Percentiles rank a stretch among this genome's conserved stretches.
Conservation (phyloP, 2,797 vertebrate genomes). For the Sparus aurata region DNA sequence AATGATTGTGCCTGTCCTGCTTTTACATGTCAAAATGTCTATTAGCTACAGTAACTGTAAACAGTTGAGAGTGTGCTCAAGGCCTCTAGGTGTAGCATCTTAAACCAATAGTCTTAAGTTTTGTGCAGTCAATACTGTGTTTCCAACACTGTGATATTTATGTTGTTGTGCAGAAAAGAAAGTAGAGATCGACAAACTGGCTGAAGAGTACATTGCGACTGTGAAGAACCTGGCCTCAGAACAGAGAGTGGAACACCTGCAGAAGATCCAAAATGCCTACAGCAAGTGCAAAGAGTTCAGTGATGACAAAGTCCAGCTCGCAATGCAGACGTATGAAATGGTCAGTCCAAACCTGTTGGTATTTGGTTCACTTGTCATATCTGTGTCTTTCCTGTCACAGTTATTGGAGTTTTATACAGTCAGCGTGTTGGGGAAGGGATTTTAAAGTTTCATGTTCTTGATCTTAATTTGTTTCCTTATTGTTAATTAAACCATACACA, state of each 20-base stretch:
- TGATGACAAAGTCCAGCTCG: constrained; percentile 97
- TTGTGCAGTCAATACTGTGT: neutral
- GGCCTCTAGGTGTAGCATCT: constrained; percentile 50
- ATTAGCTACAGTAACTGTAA: neutral
- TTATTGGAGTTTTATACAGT: neutral
- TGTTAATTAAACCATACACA: neutral
- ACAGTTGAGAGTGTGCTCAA: constrained; percentile 52
- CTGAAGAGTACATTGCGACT: constrained; percentile 92
- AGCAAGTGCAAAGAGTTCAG: constrained; percentile 97
- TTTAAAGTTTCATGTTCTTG: neutral
- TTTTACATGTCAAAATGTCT: neutral
- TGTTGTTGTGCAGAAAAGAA: constrained; percentile 91
- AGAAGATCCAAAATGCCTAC: constrained; percentile 95
- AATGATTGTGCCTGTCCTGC: neutral
- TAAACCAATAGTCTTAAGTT: neutral
- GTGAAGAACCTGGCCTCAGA: constrained; percentile 90
- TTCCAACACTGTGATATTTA: neutral
- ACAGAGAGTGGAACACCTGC: constrained; percentile 93
- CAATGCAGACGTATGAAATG: constrained; percentile 99
- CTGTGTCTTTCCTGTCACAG: neutral
- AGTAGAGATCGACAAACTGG: constrained; percentile 94
- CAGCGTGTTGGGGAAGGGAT: neutral
- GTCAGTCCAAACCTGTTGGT: constrained; percentile 80
- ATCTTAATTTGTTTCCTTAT: neutral
- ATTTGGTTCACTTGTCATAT: neutral